Base-by-base conservation (phyloP, 1,140 invertebrate genomes). In the Trichomalopsis sarcophagae region DNA sequence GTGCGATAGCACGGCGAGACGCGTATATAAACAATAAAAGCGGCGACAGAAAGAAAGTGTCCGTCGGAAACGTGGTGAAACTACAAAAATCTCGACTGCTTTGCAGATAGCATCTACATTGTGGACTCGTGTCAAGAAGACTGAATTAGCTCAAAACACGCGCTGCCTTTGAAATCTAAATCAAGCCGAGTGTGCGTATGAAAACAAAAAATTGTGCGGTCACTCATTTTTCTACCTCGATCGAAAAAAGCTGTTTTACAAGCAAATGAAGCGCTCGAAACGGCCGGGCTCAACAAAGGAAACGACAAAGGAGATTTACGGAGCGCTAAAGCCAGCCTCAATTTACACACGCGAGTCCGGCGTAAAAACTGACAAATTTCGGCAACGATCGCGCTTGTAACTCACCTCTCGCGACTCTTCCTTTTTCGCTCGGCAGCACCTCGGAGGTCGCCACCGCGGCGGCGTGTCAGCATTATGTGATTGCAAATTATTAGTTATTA, bases 81-180 rank as follows among this genome's bases (percentile, higher is more conserved):
- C 87, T 89, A 89, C 88, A 82, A 88, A 89, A 88, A 87, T 76
- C 81, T 84, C 69, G 81, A 86, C 87, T 87, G 76, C 81, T 84
- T 86, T 33, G 30, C 27, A 86, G 88, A 89, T 89, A 87, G 50
- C 66, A 89, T 89, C 88, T 85, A 33, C 62, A 33, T 50, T 27
- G 74, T 77, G 82, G 50, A 78, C 62, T 86, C 80, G 84, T 85
- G 68, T 85, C 55, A 73, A 84, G 81, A 76, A 80, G 81, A 23
- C 50, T 84, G 81, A 62, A 84, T 84, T 79, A 84, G 23, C 44
- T 75, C 74, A 68, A 27, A 14, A 68, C 23, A 55, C 27, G 44
- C 62, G 1, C 73, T 55, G 14, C 33, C 36, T 69, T 77, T 66
- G 74, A 78, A 82, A 87, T 74, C 13, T 36, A 23, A 75, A 82